Base-by-base conservation (phyloP, 2,888 invertebrate genomes). In the Hypena proboscidalis region DNA sequence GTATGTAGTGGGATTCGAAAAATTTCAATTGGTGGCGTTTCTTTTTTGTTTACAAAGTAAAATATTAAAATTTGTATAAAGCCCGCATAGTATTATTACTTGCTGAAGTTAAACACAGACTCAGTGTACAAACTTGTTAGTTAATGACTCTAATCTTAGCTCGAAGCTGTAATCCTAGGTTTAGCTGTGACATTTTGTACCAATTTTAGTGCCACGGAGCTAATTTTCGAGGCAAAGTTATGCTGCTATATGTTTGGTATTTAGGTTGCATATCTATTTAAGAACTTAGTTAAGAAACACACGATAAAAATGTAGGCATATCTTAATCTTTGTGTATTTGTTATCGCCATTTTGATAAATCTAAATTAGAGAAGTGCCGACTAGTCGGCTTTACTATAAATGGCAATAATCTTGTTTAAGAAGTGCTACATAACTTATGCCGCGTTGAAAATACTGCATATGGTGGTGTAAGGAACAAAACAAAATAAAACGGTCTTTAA, bases 1-100 rank as follows among this genome's bases (percentile, higher is more conserved):
- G 72, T 76, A 75, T 78, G 29, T 35, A 31, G 15, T 34, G 54
- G 57, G 51, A 53, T 47, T 47, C 22, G 26, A 39, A 44, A 34
- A 54, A 44, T 51, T 48, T 56, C 50, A 58, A 64, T 63, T 64
- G 64, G 30, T 29, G 32, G 41, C 31, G 14, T n/a, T n/a, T 45
- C 35, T 44, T 54, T 57, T 62, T 56, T 56, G 58, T 66, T 64
- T 66, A 66, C 53, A 44, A 50, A 61, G 41, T 41, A 25, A 32
- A 29, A 33, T 42, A 67, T 62, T 58, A 64, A 48, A 63, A 52
- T 63, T 49, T 49, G 43, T 52, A 55, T 52, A 50, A 43, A 56
- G 48, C 63, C 63, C 64, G 64, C 63, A 66, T 64, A 26, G 35
- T 11, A 17, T 42, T 35, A 46, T 52, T 57, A 46, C 43, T 37